Conservation (phyloP, 1,140 invertebrate genomes). For the Pogonomyrmex californicus region DNA sequence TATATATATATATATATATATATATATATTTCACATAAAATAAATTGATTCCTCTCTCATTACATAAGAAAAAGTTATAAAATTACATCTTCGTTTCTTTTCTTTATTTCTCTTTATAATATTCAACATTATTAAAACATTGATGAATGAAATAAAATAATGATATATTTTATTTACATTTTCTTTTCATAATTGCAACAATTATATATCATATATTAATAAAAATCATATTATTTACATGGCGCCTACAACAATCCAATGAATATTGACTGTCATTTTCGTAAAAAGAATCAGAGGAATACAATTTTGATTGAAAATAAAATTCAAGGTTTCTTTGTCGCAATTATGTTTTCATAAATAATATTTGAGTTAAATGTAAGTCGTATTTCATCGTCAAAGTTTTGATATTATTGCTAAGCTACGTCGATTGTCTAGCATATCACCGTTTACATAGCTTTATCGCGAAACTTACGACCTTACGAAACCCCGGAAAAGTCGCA, state of each 20-base stretch:
- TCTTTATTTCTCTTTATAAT: neutral
- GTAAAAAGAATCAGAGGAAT: neutral
- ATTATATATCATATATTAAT: neutral
- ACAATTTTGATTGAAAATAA: neutral
- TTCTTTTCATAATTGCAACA: neutral
- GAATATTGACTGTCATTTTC: neutral
- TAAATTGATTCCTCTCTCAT: neutral
- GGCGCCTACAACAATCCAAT: too few species aligned
- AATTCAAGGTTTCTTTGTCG: neutral
- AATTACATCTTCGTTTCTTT: neutral
- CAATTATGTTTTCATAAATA: neutral
- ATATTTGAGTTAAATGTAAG: neutral
- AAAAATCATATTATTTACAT: neutral
- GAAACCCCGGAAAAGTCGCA: slow-evolving; percentile 71
- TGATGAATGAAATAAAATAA: neutral
- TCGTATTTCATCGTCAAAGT: neutral
- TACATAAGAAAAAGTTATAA: neutral
- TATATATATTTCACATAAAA: neutral
- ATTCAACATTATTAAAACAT: neutral
- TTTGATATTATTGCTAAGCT: neutral
- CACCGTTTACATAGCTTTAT: slow-evolving; percentile 47
- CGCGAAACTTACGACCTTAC: slow-evolving; percentile 62
- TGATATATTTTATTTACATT: neutral
- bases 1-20: too few species aligned
- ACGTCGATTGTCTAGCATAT: slow-evolving; percentile 25